A percentile compares a stretch with the other conserved stretches of the same genome.
These are phyloP conservation scores for Hydrozoanthus gracilis DNA, from an alignment of 92 coral and sea anemone species.

Conservation along the genomic window DNA sequence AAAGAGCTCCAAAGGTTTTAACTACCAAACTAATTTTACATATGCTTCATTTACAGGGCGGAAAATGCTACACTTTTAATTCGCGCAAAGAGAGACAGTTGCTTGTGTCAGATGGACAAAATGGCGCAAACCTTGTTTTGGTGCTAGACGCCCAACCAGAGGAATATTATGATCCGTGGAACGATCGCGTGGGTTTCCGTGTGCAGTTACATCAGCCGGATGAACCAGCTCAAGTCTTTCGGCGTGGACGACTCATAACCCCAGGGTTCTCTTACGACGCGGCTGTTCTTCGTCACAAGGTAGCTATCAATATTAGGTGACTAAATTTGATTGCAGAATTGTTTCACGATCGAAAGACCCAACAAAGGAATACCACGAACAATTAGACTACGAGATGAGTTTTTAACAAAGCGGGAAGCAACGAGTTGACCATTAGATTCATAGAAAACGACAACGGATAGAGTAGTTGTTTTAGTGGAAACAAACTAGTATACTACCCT, in stretches of 20 bases:
- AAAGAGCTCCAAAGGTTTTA: neutral
- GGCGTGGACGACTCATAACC: neutral
- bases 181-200: slow-evolving; percentile 23
- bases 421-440: too few relatives aligned
- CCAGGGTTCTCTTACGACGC: slow-evolving; percentile 16
- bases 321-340: too few relatives aligned
- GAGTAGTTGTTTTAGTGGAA: too few relatives aligned
- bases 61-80: slow-evolving; percentile 14
- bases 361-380: too few relatives aligned
- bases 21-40: neutral
- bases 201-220: slow-evolving; percentile 11
- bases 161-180: slow-evolving; percentile 21
- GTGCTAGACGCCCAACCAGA: slow-evolving; percentile 18
- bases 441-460: too few relatives aligned
- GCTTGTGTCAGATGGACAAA: neutral
- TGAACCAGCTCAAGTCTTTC: neutral
- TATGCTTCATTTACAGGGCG: neutral
- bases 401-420: too few relatives aligned
- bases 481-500: too few relatives aligned
- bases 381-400: too few relatives aligned
- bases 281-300: slow-evolving; percentile 10
- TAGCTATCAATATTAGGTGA: neutral
- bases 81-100: neutral
- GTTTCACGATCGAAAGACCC: too few relatives aligned
- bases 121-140: neutral